phyloP scores from a whole-genome alignment of 2,888 invertebrate species.

The Calliopum simillimum region DNA sequence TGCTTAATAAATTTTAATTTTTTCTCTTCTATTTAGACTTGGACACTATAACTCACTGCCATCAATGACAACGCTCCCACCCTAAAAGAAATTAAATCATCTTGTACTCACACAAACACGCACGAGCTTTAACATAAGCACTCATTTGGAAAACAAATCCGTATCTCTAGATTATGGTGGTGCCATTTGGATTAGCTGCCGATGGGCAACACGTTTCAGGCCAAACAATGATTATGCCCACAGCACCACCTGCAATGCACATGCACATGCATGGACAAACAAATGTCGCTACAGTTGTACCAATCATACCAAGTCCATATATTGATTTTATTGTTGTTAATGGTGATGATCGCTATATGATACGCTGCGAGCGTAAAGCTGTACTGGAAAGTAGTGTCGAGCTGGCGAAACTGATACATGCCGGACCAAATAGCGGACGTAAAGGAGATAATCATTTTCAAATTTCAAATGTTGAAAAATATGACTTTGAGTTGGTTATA shows the following conservation, averaged over 20 bases:
- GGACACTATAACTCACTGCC: constrained; percentile 44
- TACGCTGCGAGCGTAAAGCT: constrained; percentile 64
- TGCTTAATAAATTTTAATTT: neutral
- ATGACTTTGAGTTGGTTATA: constrained; percentile 65
- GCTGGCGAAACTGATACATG: constrained; percentile 64
- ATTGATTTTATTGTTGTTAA: constrained; percentile 67
- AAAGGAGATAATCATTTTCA: constrained; percentile 66
- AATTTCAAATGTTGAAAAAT: constrained; percentile 64
- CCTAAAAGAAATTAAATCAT: constrained; percentile 43
- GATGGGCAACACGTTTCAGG: constrained; percentile 61
- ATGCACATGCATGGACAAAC: constrained; percentile 53
- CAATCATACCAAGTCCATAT: constrained; percentile 63
- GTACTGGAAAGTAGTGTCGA: constrained; percentile 65
- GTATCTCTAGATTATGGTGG: constrained; percentile 57
- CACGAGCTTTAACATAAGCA: constrained; percentile 40
- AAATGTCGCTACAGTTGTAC: constrained; percentile 59
- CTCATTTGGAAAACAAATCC: neutral
- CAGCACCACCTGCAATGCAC: constrained; percentile 63
- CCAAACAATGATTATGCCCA: constrained; percentile 50
- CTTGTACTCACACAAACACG: constrained; percentile 38
- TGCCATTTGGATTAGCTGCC: constrained; percentile 64
- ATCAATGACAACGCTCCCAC: constrained; percentile 43
- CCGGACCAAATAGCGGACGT: constrained; percentile 65
- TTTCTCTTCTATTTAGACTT: constrained; percentile 31
- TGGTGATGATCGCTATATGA: constrained; percentile 66